Base-by-base conservation (phyloP, 1,140 invertebrate species). In the Triops cancriformis region DNA sequence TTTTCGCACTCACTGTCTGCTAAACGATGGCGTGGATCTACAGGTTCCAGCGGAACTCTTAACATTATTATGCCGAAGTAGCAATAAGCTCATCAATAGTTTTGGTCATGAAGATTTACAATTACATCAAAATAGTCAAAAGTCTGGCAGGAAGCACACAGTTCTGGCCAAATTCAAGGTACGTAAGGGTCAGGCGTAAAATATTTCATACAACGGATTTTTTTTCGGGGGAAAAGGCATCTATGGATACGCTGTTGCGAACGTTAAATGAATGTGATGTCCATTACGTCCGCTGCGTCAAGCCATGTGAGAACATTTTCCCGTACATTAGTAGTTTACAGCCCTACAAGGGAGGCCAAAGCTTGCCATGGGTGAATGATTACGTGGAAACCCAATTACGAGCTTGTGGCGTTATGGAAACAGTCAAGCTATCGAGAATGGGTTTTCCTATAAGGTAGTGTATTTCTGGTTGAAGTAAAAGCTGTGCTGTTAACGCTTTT, bases 131-230 rank as follows among this genome's bases (percentile, higher is more conserved):
- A 77, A 28, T 23, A 78, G 73, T n/a, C 41, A 37, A 26, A 79
- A 78, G 28, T 64, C 43, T 5, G 78, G 76, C 23, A 64, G 78
- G 72, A 79, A 76, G 43, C 74, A 79, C 27, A 79, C 78, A 0
- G 78, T 79, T 27, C 26, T 79, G n/a, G 78, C 78, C 10, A 79
- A 79, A 43, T 79, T 79, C 41, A 79, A 76, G 72, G 78, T 79
- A 77, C 26, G 64, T 37, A 28, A 27, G 42, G 1, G 28, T 75
- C 31, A 42, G 26, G 23, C 23, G 14, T 72, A 72, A 76, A 18
- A 76, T 18, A 14, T 77, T 7, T 64, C 75, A 27, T 64, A n/a
- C 26, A 77, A 31, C n/a, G 18, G 75, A 26, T 23, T n/a, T n/a
- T 77, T 23, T 14, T 26, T 72, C 72, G 18, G 12, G 11, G 42